These are phyloP conservation scores for Episyrphus balteatus DNA, from an alignment of 1,140 invertebrate genomes.

Conservation along the genomic window DNA sequence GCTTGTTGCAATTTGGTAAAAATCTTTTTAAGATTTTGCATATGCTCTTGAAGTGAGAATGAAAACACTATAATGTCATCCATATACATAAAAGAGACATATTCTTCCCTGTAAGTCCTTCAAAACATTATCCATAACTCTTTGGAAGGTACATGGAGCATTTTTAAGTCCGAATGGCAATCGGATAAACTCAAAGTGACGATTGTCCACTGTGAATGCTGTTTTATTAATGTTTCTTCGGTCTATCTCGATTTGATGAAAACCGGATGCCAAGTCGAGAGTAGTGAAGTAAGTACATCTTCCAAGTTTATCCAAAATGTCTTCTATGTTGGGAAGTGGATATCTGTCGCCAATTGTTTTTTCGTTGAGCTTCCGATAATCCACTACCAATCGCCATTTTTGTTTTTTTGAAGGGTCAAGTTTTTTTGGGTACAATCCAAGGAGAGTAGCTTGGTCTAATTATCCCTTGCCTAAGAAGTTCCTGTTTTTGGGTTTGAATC, in stretches of 20 bases:
- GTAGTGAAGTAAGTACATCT: slow-evolving; percentile 31
- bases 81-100: slow-evolving; percentile 11
- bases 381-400: slow-evolving; percentile 27
- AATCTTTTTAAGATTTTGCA: slow-evolving; percentile 19
- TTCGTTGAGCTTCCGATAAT: slow-evolving; percentile 35
- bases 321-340: slow-evolving; percentile 40
- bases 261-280: slow-evolving; percentile 38
- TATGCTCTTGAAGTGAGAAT: slow-evolving; percentile 19
- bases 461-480: slow-evolving; percentile 11
- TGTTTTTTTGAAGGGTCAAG: slow-evolving; percentile 8
- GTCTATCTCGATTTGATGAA: slow-evolving; percentile 37
- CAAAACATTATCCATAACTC: slow-evolving; percentile 17
- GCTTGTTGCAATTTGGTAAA: slow-evolving; percentile 12
- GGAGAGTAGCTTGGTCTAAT: slow-evolving; percentile 5
- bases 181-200: slow-evolving; percentile 12
- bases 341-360: slow-evolving; percentile 37
- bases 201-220: slow-evolving; percentile 25
- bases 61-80: slow-evolving; percentile 7
- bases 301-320: slow-evolving; percentile 33
- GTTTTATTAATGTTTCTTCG: slow-evolving; percentile 30
- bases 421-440: slow-evolving; percentile 11
- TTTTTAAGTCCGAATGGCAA: slow-evolving; percentile 17
- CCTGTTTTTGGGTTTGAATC: background rate
- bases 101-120: slow-evolving; percentile 3
- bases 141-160: slow-evolving; percentile 22